Evolutionary conservation across 2,113 vertebrate species (phyloP).

Genomic region (Tursiops truncatus): DNA sequence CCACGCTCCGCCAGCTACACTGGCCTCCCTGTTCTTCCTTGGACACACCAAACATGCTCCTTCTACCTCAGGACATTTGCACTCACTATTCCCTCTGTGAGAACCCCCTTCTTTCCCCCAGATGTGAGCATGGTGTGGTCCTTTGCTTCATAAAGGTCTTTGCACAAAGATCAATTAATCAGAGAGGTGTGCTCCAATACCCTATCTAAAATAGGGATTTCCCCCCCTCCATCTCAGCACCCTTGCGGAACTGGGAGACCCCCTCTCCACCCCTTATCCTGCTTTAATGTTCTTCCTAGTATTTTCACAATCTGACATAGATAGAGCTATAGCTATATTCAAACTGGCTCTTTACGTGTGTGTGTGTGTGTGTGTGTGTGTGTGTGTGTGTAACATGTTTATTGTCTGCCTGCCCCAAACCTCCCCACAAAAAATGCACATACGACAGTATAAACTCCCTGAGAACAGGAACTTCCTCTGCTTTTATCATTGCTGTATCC

Average conservation of each 20-base stretch:
- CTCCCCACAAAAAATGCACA: not conserved
- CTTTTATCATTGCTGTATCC: not conserved
- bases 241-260: not conserved
- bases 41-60: not conserved
- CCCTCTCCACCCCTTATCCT: not conserved
- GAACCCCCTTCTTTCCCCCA: accelerated
- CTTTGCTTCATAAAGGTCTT: not conserved
- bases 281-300: not conserved
- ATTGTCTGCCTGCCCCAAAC: not conserved
- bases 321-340: not conserved
- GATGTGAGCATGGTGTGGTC: not conserved
- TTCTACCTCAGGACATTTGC: not conserved
- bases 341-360: not conserved
- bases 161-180: not conserved
- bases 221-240: not conserved
- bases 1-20: not conserved
- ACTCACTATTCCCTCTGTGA: not conserved
- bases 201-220: not conserved
- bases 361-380: not conserved
- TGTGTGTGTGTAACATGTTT: not conserved
- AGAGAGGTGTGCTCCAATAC: not conserved
- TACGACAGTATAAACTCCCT: not conserved
- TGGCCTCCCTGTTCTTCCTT: not conserved
- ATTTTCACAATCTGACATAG: not conserved
- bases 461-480: not conserved